phyloP scores from a whole-genome alignment of 2,797 vertebrate genomes.

The Phoxinus dragarum region DNA sequence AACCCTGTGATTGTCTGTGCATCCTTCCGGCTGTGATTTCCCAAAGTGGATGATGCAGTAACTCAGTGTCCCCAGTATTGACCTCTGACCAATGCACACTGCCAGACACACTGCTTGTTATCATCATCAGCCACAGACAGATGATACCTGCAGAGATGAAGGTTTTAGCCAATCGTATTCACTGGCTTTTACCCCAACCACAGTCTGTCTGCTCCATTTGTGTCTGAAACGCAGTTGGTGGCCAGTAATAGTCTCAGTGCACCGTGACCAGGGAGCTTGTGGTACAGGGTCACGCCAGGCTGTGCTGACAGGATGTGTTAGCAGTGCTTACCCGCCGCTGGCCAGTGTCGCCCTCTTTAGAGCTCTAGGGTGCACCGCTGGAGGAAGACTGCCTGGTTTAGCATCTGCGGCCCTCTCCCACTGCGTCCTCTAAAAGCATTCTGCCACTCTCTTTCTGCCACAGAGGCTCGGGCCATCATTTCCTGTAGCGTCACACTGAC shows the following conservation, averaged over 20 bases:
- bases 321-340: constrained; percentile 48
- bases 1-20: constrained; percentile 3
- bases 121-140: constrained; percentile 31
- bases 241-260: constrained; percentile 1
- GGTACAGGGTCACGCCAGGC: constrained; percentile 38
- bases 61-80: neutral
- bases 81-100: constrained; percentile 29
- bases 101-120: constrained; percentile 31
- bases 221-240: constrained; percentile 32
- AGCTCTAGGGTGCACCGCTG: constrained; percentile 25
- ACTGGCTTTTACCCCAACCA: constrained; percentile 47
- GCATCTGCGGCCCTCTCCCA: constrained; percentile 19
- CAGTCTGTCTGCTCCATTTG: neutral
- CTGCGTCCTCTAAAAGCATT: constrained; percentile 20
- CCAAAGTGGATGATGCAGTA: constrained; percentile 11
- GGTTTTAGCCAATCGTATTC: constrained; percentile 44
- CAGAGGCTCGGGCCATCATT: constrained; percentile 23
- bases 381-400: constrained; percentile 36
- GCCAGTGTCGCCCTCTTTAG: constrained; percentile 42
- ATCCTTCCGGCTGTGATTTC: constrained; percentile 7
- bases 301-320: constrained; percentile 59
- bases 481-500: constrained; percentile 23
- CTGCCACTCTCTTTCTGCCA: constrained; percentile 35
- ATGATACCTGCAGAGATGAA: constrained; percentile 46
- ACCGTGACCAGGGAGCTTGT: constrained; percentile 32